These are phyloP conservation scores for Halcyon chelicuti DNA, from an alignment of 2,797 vertebrate species.

Conservation along the genomic window DNA sequence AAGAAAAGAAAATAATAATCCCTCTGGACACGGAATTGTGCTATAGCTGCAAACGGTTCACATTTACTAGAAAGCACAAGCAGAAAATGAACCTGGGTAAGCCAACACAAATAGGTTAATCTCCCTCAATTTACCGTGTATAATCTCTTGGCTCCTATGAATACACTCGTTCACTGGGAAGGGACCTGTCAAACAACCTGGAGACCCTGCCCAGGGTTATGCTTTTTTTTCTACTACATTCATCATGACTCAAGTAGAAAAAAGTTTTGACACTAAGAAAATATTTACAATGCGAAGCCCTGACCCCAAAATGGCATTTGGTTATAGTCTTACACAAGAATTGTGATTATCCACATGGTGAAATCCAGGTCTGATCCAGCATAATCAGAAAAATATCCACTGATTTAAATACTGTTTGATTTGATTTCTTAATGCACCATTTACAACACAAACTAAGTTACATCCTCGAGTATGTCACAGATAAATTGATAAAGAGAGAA, in stretches of 20 bases:
- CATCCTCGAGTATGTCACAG: not conserved
- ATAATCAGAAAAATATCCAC: not conserved
- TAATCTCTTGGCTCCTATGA: not conserved
- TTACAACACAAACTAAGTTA: not conserved
- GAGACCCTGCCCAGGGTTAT: not conserved
- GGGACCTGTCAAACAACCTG: not conserved
- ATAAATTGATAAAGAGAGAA: not conserved
- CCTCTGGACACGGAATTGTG: conserved; percentile 61
- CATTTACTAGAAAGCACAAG: conserved; percentile 69
- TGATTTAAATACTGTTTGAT: not conserved
- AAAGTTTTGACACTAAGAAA: not conserved
- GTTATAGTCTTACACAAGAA: not conserved
- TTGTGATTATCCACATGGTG: not conserved
- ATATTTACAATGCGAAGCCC: not conserved
- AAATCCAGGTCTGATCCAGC: not conserved
- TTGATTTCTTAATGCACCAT: not conserved
- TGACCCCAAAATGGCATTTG: not conserved
- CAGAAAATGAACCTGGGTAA: not conserved
- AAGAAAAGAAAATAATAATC: conserved; percentile 33
- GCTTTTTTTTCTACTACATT: not conserved
- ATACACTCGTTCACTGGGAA: not conserved
- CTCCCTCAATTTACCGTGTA: not conserved
- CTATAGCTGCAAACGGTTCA: not conserved
- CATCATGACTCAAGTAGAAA: not conserved
- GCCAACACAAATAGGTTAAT: not conserved